phyloP scores from a whole-genome alignment of 1,140 invertebrate species.

The Melipona quadrifasciata region DNA sequence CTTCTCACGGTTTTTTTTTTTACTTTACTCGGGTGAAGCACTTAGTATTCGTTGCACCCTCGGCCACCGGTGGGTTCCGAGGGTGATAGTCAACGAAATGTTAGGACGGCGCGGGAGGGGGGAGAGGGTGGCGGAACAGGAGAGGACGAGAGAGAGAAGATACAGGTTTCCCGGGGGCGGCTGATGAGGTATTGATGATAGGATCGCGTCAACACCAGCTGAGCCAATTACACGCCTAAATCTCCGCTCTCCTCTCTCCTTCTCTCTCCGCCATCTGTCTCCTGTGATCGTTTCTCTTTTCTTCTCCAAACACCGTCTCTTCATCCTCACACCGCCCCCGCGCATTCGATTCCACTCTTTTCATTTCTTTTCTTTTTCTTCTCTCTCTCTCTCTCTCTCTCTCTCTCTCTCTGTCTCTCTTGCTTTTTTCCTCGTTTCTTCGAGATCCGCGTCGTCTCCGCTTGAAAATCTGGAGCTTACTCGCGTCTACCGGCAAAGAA shows the following conservation, averaged over 20 bases:
- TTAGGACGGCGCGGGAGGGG: conserved; percentile 20
- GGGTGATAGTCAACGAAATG: conserved; percentile 48
- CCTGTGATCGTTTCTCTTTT: background rate
- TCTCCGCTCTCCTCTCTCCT: conserved; percentile 70
- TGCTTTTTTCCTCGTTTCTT: no score
- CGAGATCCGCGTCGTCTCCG: no score
- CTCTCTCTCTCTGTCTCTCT: background rate
- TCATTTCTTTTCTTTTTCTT: background rate
- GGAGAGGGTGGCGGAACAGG: conserved; percentile 45
- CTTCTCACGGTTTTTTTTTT: conserved; percentile 37
- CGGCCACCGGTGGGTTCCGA: background rate
- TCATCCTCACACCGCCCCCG: background rate
- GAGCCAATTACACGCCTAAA: conserved; percentile 82
- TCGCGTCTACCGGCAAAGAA: no score
- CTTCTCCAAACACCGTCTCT: background rate
- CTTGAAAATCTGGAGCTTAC: no score
- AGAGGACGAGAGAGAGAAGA: conserved; percentile 65
- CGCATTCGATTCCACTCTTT: background rate
- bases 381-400: background rate
- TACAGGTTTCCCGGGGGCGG: conserved; percentile 80
- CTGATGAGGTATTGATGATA: conserved; percentile 83
- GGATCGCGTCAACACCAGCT: conserved; percentile 82
- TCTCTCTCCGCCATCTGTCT: conserved; percentile 34
- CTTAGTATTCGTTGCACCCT: conserved; percentile 71
- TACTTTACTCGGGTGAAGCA: conserved; percentile 46